These are phyloP conservation scores for Acronicta alni DNA, from an alignment of 2,888 invertebrate genomes.

Conservation along the genomic window DNA sequence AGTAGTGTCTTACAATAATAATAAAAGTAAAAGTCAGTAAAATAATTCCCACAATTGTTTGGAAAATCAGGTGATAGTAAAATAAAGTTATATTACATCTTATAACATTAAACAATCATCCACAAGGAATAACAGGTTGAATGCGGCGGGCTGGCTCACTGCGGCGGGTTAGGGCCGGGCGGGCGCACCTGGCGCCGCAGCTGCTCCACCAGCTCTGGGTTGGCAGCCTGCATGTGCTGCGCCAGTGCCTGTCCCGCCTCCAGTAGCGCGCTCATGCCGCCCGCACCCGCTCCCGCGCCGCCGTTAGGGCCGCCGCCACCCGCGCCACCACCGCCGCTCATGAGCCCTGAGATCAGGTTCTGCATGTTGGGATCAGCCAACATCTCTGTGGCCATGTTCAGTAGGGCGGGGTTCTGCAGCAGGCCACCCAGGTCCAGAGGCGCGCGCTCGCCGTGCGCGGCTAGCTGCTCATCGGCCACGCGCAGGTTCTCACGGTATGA, in stretches of 20 bases:
- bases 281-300: conserved; percentile 90
- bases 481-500: conserved; percentile 96
- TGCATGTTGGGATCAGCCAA: conserved; percentile 95
- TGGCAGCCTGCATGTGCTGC: conserved; percentile 94
- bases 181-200: conserved; percentile 91
- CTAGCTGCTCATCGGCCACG: conserved; percentile 92
- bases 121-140: conserved; percentile 22
- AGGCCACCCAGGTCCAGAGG: conserved; percentile 90
- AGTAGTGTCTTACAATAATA: conserved; percentile 12
- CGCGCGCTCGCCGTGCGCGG: conserved; percentile 91
- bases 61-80: conserved; percentile 35
- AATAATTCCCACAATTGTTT: conserved; percentile 15
- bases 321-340: conserved; percentile 73
- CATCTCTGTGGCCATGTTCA: conserved; percentile 96
- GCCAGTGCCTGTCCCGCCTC: conserved; percentile 94
- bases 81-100: conserved; percentile 58
- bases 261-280: conserved; percentile 80
- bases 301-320: conserved; percentile 37
- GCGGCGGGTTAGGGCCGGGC: conserved; percentile 71
- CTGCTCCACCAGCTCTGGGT: conserved; percentile 95
- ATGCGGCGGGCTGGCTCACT: conserved; percentile 53
- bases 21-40: conserved; percentile 25
- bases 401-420: conserved; percentile 94
- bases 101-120: conserved; percentile 46
- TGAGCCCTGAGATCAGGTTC: conserved; percentile 91